Evolutionary conservation across 2,888 invertebrate species (phyloP), one percentile per base, ranked within the genome.

Genomic region (Drosophila glabriapex): DNA sequence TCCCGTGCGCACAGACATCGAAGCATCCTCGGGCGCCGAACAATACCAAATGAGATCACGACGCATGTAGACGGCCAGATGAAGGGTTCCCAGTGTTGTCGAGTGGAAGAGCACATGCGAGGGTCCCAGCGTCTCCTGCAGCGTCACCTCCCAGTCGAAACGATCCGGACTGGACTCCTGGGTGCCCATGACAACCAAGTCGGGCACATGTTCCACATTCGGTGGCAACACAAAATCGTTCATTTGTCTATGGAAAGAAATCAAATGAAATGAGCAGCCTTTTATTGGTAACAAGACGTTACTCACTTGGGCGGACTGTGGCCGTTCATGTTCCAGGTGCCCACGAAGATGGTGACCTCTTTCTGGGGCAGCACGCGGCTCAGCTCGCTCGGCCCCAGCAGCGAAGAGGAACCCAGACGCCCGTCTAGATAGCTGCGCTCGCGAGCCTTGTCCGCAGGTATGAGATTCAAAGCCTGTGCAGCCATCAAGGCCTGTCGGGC

Each of bases 291-390:
- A 31, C 9, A 28, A n/a, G 1, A 10, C n/a, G 9, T 4, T 4
- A 82, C 88, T 94, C 94, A 97, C 97, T 96, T 96, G 54, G 97
- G 97, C 53, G 97, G 96, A 80, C 95, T 94, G 91, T 98, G 97
- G 39, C 98, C 98, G 93, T 98, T 98, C 98, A 99, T 98, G 92
- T 99, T 99, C 98, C 99, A 99, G 31, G 98, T 97, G 9, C 97
- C 98, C 66, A 98, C 96, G 94, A 98, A 98, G 85, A 99, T 95
- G 78, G 96, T 96, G 0, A 98, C 95, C 93, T 97, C 97, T 83
- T 97, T 95, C 87, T 96, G 96, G 2, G 98, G 98, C 87, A 99
- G 95, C 53, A 97, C 96, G 92, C 97, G 96, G 85, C 97, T 96
- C 67, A 99, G 94, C 92, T 99, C 98, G 25, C 95, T 95, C 3